Conservation (phyloP, 2,113 vertebrate species). For the Hoplias malabaricus region DNA sequence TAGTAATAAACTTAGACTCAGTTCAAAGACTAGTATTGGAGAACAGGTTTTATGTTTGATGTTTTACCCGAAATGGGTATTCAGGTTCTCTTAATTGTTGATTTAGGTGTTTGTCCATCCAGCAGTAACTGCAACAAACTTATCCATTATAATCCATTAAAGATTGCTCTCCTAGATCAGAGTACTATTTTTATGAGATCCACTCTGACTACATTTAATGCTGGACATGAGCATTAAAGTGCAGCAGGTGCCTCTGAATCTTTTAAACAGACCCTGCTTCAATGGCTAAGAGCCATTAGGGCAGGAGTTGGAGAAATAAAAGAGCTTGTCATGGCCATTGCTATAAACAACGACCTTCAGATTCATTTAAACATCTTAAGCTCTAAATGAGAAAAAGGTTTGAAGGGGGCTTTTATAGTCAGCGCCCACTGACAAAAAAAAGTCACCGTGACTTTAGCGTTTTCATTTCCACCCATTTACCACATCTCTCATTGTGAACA, state of each 20-base stretch:
- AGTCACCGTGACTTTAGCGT: conserved; percentile 13
- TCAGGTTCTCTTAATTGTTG: background rate
- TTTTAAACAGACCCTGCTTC: conserved; percentile 9
- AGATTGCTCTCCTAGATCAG: background rate
- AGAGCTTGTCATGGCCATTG: conserved; percentile 33
- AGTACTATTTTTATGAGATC: conserved; percentile 17
- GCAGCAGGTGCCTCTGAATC: conserved; percentile 38
- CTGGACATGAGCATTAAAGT: conserved; percentile 26
- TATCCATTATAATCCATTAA: background rate
- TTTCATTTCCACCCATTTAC: conserved; percentile 22
- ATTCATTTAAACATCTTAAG: conserved; percentile 50
- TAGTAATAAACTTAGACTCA: background rate
- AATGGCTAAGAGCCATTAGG: conserved; percentile 38
- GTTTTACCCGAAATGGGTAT: background rate
- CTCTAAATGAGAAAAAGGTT: conserved; percentile 19
- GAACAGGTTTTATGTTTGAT: background rate
- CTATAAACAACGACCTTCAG: conserved; percentile 46
- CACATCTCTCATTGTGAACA: conserved; percentile 20
- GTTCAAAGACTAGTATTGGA: background rate
- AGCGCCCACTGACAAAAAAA: background rate
- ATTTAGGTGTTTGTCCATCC: background rate
- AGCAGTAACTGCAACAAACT: background rate
- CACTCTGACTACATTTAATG: conserved; percentile 10
- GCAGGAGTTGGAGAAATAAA: conserved; percentile 19
- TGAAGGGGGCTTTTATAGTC: conserved; percentile 34